These are phyloP conservation scores for Dasypogon diadema DNA, from an alignment of 2,888 invertebrate species.

Conservation along the genomic window DNA sequence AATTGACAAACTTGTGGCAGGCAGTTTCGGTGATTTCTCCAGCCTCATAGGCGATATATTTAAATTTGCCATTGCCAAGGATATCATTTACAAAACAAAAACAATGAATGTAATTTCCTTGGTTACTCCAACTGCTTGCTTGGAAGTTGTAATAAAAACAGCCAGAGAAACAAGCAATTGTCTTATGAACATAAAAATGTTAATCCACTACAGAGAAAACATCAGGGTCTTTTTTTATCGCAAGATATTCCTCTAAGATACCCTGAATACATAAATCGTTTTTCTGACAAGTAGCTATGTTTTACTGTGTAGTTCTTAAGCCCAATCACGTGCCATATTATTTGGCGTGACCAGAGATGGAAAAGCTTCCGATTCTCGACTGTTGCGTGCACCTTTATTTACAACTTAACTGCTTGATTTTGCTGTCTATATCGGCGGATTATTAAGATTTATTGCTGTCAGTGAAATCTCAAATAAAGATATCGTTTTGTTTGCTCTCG, in stretches of 20 bases:
- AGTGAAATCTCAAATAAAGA: neutral
- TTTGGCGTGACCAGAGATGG: neutral
- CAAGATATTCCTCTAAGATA: neutral
- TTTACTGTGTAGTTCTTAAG: neutral
- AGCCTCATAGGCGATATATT: no score
- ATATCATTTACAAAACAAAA: no score
- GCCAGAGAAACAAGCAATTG: no score
- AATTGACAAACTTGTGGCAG: no score
- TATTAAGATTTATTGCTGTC: conserved; percentile 13
- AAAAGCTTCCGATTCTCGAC: neutral
- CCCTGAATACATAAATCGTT: neutral
- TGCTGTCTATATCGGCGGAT: conserved; percentile 11
- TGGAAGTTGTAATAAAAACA: no score
- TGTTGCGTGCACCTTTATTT: conserved; percentile 5
- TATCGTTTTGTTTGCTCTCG: neutral
- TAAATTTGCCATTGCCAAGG: no score
- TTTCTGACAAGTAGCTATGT: conserved; percentile 1
- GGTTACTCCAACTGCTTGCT: no score
- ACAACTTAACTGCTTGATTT: neutral
- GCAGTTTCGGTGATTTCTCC: no score
- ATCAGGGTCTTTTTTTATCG: no score
- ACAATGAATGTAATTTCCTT: no score
- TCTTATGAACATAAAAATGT: no score
- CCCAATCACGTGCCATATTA: neutral
- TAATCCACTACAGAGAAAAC: no score